Conservation (phyloP, 2,113 vertebrate genomes). For the Chloebia gouldiae region DNA sequence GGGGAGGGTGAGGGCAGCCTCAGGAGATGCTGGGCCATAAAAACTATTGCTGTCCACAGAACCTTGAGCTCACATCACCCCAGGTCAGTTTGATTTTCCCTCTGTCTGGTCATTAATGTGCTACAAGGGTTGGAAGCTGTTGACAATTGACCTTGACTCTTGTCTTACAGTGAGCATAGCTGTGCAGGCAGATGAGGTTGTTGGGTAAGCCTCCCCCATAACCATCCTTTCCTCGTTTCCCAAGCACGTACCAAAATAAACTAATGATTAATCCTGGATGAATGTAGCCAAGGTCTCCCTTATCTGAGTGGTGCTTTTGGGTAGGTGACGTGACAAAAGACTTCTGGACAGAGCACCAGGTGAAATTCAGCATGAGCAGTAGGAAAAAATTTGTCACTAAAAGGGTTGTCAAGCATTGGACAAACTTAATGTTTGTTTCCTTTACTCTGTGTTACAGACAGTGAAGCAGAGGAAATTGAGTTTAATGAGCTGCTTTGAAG, state of each 20-base stretch:
- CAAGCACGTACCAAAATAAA: background rate
- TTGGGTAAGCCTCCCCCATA: background rate
- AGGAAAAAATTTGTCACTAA: background rate
- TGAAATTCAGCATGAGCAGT: background rate
- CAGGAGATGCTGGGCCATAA: background rate
- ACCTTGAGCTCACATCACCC: background rate
- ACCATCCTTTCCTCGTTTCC: background rate
- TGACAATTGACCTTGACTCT: background rate
- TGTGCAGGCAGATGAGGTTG: background rate
- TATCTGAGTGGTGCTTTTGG: background rate
- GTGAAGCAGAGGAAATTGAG: background rate
- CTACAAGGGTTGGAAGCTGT: background rate
- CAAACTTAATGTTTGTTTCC: background rate
- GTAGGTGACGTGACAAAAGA: background rate
- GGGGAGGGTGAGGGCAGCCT: background rate
- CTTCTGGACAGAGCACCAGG: background rate
- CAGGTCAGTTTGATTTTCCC: background rate
- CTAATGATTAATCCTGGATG: background rate
- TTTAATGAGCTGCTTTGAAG: background rate
- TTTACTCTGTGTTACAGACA: background rate
- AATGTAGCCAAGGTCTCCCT: background rate
- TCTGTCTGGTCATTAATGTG: background rate
- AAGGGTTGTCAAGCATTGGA: background rate
- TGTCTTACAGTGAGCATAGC: background rate
- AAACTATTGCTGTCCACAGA: background rate